Conservation (phyloP, 2,888 invertebrate species). For the Dastarcus helophoroides region DNA sequence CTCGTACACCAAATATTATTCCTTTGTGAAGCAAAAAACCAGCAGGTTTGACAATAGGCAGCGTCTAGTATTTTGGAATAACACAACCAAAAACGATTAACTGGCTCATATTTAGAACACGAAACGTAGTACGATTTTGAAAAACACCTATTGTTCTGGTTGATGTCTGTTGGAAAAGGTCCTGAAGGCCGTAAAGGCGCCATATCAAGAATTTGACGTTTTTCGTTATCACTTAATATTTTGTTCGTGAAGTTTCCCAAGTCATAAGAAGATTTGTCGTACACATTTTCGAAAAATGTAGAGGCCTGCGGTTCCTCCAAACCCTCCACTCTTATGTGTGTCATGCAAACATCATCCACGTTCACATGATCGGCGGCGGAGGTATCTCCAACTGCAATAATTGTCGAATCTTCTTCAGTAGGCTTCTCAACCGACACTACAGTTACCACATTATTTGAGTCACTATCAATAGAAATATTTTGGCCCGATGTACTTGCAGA, state of each 20-base stretch:
- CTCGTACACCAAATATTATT: conserved; percentile 6
- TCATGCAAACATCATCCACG: conserved; percentile 6
- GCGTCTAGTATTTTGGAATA: conserved; percentile 6
- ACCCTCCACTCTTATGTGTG: conserved; percentile 5
- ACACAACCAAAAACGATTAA: conserved; percentile 4
- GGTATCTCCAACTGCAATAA: conserved; percentile 5
- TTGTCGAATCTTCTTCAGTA: conserved; percentile 1
- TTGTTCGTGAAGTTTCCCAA: conserved; percentile 12
- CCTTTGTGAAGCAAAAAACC: conserved; percentile 6
- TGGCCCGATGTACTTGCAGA: no score
- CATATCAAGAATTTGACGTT: conserved; percentile 12
- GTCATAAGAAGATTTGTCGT: conserved; percentile 13
- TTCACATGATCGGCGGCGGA: conserved; percentile 5
- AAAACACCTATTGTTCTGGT: conserved; percentile 8
- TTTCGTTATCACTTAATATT: conserved; percentile 12
- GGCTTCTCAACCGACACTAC: conserved; percentile 1
- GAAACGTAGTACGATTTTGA: conserved; percentile 7
- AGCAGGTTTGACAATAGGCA: conserved; percentile 13
- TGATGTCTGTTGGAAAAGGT: conserved; percentile 5
- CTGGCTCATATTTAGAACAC: conserved; percentile 6
- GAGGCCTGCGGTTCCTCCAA: conserved; percentile 8
- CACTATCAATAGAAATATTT: no score
- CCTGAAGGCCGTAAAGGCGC: conserved; percentile 8
- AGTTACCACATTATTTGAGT: background rate
- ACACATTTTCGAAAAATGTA: conserved; percentile 11